phyloP scores from a whole-genome alignment of 2,113 vertebrate species.

The Atractosteus spatula region DNA sequence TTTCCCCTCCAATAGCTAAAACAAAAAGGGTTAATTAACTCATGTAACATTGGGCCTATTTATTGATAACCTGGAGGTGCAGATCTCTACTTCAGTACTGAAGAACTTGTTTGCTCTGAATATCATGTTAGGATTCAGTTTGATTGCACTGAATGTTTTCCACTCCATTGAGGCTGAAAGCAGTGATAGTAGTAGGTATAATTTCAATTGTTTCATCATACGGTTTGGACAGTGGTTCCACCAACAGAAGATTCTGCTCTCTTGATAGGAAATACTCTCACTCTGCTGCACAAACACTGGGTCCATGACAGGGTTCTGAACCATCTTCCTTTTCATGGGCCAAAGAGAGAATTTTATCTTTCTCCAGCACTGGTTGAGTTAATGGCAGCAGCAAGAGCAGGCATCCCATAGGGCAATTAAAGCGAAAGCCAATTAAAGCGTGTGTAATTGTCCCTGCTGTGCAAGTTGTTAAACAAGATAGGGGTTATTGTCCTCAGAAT shows the following conservation, averaged over 20 bases:
- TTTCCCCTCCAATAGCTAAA: too few species aligned
- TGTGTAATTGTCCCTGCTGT: conserved; percentile 78
- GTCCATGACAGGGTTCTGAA: neutral
- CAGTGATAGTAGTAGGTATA: too few species aligned
- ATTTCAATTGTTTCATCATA: too few species aligned
- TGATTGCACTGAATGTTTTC: too few species aligned
- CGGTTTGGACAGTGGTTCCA: too few species aligned
- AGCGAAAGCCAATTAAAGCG: conserved; percentile 80
- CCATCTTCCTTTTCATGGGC: too few species aligned
- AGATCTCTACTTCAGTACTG: conserved; percentile 22
- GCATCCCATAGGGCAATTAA: conserved; percentile 78
- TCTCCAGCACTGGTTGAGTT: conserved; percentile 32
- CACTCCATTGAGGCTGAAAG: too few species aligned
- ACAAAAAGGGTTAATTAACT: conserved; percentile 49
- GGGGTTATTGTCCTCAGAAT: conserved; percentile 84
- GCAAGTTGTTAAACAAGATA: conserved; percentile 86
- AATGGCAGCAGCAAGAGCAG: conserved; percentile 40
- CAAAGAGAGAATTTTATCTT: neutral
- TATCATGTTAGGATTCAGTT: too few species aligned
- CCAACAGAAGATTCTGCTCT: too few species aligned
- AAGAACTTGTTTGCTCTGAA: too few species aligned
- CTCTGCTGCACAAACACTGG: neutral
- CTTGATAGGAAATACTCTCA: neutral
- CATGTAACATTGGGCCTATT: conserved; percentile 37
- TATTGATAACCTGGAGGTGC: conserved; percentile 29